Evolutionary conservation across 2,113 vertebrate genomes (phyloP).

Genomic region (Pelvicachromis taeniatus): DNA sequence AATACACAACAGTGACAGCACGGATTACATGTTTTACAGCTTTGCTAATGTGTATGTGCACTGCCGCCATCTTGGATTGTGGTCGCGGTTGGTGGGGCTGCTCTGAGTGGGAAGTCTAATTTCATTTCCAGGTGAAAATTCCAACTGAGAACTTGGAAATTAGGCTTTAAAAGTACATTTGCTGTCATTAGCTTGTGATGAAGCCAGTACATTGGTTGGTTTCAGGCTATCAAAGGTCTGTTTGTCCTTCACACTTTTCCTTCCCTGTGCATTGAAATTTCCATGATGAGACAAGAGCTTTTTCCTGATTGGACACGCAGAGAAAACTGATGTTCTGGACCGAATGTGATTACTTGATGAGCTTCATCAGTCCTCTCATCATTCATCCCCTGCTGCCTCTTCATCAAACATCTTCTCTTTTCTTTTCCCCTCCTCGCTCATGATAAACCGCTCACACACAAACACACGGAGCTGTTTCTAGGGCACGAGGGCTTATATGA

Average conservation of each 20-base stretch:
- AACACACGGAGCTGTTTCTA: slow-evolving; percentile 55
- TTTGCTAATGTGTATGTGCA: not conserved
- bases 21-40: not conserved
- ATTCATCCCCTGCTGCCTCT: not conserved
- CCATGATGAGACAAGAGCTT: not conserved
- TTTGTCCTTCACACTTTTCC: not conserved
- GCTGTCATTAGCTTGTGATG: not conserved
- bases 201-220: not conserved
- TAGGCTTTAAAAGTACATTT: not conserved
- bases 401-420: not conserved
- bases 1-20: not conserved
- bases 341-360: slow-evolving; percentile 1
- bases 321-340: not conserved
- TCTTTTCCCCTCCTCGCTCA: not conserved
- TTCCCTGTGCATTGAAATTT: not conserved
- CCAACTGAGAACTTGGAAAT: not conserved
- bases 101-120: not conserved
- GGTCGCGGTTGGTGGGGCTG: not conserved
- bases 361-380: not conserved
- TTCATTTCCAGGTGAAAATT: not conserved
- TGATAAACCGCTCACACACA: not conserved
- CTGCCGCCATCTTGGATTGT: not conserved
- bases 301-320: not conserved
- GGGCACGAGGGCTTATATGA: slow-evolving; percentile 71
- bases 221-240: not conserved